Conservation (phyloP, 2,797 vertebrate species). For the Morelia viridis region DNA sequence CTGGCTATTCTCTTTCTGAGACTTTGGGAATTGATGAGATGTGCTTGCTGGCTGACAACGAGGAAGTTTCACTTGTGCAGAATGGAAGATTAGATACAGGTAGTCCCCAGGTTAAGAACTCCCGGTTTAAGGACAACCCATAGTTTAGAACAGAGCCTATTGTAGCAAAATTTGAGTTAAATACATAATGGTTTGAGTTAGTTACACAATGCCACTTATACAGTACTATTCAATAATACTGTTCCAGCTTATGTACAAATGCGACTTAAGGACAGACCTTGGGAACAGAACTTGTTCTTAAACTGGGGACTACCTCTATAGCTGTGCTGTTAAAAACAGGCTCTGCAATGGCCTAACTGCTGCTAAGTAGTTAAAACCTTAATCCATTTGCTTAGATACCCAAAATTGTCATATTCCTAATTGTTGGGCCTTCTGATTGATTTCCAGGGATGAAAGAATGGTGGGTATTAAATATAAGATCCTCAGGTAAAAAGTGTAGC, state of each 20-base stretch:
- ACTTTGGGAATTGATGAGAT: neutral
- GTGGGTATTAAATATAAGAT: neutral
- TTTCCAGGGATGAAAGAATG: constrained; percentile 16
- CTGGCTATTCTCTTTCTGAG: constrained; percentile 1
- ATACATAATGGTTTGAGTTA: no score
- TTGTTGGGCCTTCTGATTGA: constrained; percentile 16
- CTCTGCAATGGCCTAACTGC: neutral
- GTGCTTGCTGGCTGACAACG: neutral
- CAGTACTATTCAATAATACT: no score
- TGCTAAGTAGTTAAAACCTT: neutral
- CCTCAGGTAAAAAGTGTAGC: constrained; percentile 32
- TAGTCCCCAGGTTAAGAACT: no score
- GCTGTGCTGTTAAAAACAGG: neutral
- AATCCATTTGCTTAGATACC: neutral
- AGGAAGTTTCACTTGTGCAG: neutral
- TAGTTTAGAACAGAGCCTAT: no score
- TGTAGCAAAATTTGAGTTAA: no score
- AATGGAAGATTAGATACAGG: constrained; percentile 15
- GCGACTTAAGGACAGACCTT: no score
- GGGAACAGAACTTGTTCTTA: no score
- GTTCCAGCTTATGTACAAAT: no score
- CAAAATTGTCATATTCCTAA: neutral
- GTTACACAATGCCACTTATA: no score
- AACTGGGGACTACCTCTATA: no score
- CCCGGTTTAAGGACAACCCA: no score